A percentile compares a stretch with the other conserved stretches of the same genome.
phyloP scores from a whole-genome alignment of 2,888 invertebrate genomes.

The Philereme vetulata region DNA sequence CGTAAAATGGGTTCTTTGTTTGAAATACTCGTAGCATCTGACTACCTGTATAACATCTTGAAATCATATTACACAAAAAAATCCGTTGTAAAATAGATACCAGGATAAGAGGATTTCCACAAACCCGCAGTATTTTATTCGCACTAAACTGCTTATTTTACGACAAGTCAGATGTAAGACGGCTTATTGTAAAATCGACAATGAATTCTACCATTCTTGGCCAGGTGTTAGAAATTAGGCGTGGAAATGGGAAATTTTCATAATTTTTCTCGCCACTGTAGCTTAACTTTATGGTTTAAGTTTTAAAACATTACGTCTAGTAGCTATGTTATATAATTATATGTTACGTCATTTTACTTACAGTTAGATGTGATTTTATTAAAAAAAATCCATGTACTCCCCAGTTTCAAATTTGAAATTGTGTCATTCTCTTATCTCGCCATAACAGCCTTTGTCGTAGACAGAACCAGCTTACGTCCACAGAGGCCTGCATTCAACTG shows the following conservation, averaged over 20 bases:
- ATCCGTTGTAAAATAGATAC: slow-evolving; percentile 29
- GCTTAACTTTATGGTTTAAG: slow-evolving; percentile 26
- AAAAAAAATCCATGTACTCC: background rate
- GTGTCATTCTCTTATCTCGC: slow-evolving; percentile 8
- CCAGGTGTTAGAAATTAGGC: slow-evolving; percentile 52
- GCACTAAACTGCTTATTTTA: slow-evolving; percentile 57
- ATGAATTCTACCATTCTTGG: slow-evolving; percentile 59
- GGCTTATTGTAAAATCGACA: slow-evolving; percentile 63
- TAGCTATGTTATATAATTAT: background rate
- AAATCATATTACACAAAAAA: slow-evolving; percentile 18
- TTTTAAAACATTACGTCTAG: slow-evolving; percentile 26
- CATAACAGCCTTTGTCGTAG: slow-evolving; percentile 23
- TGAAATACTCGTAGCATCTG: too few relatives aligned
- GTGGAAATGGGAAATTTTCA: slow-evolving; percentile 58
- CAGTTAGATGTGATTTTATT: background rate
- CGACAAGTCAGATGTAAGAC: slow-evolving; percentile 55
- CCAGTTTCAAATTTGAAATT: background rate
- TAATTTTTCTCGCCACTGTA: slow-evolving; percentile 53
- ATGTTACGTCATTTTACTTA: background rate
- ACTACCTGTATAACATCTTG: background rate
- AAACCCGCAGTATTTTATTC: slow-evolving; percentile 50
- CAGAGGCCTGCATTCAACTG: slow-evolving; percentile 29
- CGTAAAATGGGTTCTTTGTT: too few relatives aligned
- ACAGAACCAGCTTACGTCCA: slow-evolving; percentile 29
- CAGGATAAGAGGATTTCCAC: slow-evolving; percentile 44